Evolutionary conservation across 92 coral and sea anemone species (phyloP).

Genomic region (Bergia sp.): DNA sequence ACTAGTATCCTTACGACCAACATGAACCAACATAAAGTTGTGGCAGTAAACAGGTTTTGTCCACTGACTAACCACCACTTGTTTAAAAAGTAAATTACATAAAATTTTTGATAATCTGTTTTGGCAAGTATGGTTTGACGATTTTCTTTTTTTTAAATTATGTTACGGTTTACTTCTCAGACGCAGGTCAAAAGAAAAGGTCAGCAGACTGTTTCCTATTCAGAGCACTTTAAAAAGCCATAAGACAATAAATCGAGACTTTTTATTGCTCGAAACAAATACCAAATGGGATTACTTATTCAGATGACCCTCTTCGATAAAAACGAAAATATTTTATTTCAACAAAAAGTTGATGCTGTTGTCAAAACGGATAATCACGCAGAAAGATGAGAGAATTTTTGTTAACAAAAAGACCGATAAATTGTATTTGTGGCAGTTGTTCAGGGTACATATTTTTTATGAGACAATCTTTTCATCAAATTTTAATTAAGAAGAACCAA

Average conservation of each 20-base stretch:
- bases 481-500: not conserved
- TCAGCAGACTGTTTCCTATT: not conserved
- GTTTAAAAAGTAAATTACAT: too few species aligned
- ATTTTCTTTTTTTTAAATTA: too few species aligned
- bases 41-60: not conserved
- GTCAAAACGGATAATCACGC: not conserved
- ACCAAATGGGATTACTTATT: not conserved
- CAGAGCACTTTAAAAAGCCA: not conserved
- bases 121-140: not conserved
- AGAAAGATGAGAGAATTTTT: not conserved
- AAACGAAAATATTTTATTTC: too few species aligned
- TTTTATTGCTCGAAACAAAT: not conserved
- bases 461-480: not conserved
- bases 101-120: too few species aligned
- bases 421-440: not conserved
- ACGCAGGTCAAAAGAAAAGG: too few species aligned
- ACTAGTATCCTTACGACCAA: not conserved
- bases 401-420: not conserved
- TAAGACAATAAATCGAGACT: not conserved
- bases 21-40: too few species aligned
- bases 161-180: not conserved
- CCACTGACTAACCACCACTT: not conserved
- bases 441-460: too few species aligned
- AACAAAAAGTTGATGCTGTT: not conserved
- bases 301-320: not conserved